A percentile compares a stretch with the other conserved stretches of the same genome.
Evolutionary conservation across 2,888 invertebrate genomes (phyloP).

Genomic region (Sinopyrophorus schimmeli): DNA sequence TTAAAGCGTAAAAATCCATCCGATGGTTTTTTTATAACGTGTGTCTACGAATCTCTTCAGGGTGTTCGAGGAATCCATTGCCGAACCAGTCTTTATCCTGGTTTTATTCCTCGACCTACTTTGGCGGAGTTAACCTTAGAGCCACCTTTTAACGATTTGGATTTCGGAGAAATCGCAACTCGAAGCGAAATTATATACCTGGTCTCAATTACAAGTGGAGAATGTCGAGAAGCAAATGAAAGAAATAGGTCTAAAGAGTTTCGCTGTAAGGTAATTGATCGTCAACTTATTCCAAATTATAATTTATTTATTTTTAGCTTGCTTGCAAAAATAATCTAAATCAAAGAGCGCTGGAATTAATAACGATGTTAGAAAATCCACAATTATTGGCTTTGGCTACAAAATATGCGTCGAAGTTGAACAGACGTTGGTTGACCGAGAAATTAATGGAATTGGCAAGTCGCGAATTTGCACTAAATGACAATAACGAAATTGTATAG

Average conservation of each 20-base stretch:
- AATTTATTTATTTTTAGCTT: conserved; percentile 63
- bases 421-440: conserved; percentile 77
- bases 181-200: conserved; percentile 74
- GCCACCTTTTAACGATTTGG: conserved; percentile 54
- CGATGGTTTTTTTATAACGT: conserved; percentile 76
- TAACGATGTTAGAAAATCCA: conserved; percentile 77
- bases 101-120: conserved; percentile 83
- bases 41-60: conserved; percentile 77
- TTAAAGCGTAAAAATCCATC: conserved; percentile 66
- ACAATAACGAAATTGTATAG: no score
- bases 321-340: conserved; percentile 85
- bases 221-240: conserved; percentile 70
- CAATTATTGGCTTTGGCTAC: conserved; percentile 80
- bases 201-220: conserved; percentile 64
- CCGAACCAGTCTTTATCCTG: conserved; percentile 85
- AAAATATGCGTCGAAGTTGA: conserved; percentile 83
- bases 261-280: conserved; percentile 69
- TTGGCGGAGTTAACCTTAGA: conserved; percentile 74
- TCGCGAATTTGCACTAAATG: no score
- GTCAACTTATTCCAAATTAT: neutral
- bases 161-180: conserved; percentile 79
- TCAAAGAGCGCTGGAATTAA: conserved; percentile 82
- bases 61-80: conserved; percentile 83
- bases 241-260: conserved; percentile 84
- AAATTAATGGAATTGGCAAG: conserved; percentile 63